A percentile compares a stretch with the other conserved stretches of the same genome.
phyloP scores from a whole-genome alignment of 2,797 vertebrate genomes.

The Muscicapa striata region DNA sequence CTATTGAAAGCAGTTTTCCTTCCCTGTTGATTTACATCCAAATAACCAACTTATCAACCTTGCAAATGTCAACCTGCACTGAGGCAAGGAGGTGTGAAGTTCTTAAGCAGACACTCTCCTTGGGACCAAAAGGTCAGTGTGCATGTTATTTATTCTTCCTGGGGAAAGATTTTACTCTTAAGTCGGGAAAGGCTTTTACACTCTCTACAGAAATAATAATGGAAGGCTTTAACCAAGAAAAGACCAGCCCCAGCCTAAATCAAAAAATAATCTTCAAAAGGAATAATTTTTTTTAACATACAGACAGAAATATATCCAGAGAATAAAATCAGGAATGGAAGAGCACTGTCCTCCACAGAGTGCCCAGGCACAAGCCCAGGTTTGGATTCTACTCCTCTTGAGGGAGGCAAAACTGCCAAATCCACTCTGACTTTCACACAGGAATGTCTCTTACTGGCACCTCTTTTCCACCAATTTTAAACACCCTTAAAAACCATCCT shows the following conservation, averaged over 20 bases:
- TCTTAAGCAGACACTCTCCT: slow-evolving; percentile 3
- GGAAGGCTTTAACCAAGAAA: background rate
- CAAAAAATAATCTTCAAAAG: background rate
- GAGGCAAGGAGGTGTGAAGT: slow-evolving; percentile 4
- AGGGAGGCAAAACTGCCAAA: background rate
- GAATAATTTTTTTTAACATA: background rate
- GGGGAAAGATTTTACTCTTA: background rate
- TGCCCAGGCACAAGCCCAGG: background rate
- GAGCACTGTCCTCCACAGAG: background rate
- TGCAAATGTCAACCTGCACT: slow-evolving; percentile 39
- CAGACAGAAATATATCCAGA: background rate
- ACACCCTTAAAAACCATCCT: background rate
- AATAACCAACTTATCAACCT: slow-evolving; percentile 25
- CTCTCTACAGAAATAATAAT: background rate
- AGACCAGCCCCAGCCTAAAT: background rate
- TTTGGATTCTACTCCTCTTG: background rate
- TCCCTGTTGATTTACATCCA: slow-evolving; percentile 34
- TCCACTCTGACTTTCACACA: background rate
- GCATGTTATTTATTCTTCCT: slow-evolving; percentile 7
- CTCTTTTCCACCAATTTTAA: background rate
- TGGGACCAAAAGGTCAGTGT: slow-evolving; percentile 16
- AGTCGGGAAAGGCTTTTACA: background rate
- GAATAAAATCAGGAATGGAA: background rate
- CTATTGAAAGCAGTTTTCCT: background rate
- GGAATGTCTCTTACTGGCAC: background rate